Conservation (phyloP, 1,140 invertebrate genomes). For the Trichonephila clavipes region DNA sequence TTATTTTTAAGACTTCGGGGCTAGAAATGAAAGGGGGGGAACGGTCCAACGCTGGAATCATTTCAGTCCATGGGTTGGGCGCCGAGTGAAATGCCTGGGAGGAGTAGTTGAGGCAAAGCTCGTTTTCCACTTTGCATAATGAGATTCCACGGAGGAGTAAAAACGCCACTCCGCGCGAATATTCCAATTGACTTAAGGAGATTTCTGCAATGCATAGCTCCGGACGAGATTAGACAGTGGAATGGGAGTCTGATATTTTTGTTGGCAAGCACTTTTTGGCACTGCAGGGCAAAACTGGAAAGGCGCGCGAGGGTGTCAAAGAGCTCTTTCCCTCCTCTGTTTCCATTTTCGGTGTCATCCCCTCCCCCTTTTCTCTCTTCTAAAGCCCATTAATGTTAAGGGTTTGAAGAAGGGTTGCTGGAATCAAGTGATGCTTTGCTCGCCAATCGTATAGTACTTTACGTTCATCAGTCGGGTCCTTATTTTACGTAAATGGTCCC, state of each 20-base stretch:
- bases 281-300: conserved; percentile 49
- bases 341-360: neutral
- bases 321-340: neutral
- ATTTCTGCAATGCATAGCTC: conserved; percentile 67
- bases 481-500: too few relatives aligned
- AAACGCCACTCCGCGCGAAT: conserved; percentile 63
- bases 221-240: conserved; percentile 61
- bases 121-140: conserved; percentile 75
- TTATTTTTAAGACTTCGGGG: neutral
- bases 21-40: neutral
- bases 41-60: neutral
- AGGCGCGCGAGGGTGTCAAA: neutral
- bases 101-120: conserved; percentile 30
- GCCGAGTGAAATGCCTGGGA: neutral
- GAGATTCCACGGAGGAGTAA: conserved; percentile 58
- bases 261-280: conserved; percentile 47
- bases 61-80: neutral
- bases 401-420: conserved; percentile 57
- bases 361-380: neutral
- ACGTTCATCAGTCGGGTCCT: neutral
- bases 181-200: conserved; percentile 74
- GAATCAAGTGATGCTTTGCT: neutral
- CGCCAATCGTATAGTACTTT: neutral
- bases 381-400: conserved; percentile 71
- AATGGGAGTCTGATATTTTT: conserved; percentile 61